Base-by-base conservation (phyloP, 2,888 invertebrate genomes). In the Drosophila sordidapex region DNA sequence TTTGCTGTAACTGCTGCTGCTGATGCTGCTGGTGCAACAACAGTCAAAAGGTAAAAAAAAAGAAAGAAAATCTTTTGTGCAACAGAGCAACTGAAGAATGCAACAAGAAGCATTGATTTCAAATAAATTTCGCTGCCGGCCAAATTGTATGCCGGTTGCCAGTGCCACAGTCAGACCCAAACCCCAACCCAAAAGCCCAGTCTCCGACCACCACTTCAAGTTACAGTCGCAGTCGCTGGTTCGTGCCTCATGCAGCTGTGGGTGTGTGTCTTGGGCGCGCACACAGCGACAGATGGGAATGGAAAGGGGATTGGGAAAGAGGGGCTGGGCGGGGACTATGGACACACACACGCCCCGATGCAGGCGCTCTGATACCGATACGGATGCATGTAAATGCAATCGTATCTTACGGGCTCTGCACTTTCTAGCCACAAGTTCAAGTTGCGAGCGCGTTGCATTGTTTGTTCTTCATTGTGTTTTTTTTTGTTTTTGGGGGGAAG, bases 81-180 rank as follows among this genome's bases (percentile, higher is more conserved):
- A 70, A 79, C 79, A 76, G 72, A 74, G 76, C 79, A 82, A 82
- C 89, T 87, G 80, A 90, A 89, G 90, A 90, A 87, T 90, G 89
- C 85, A 90, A 85, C 90, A 85, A 85, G 85, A 85, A 90, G 90
- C 87, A 89, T 89, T 90, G 90, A 90, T 90, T 90, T 89, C 86
- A 89, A 90, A 90, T 90, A 89, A 90, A 87, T 89, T 89, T 90
- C 79, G 90, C 90, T 89, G 90, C 73, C 86, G 90, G 90, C 85
- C 87, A 90, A 87, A 87, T 87, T 89, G 85, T 90, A 89, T 89
- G 87, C 87, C 90, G 84, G 84, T 73, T 85, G 90, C 90, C 64
- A 61, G n/a, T 43, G 56, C 53, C 52, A 57, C 69, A 60, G 49
- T 54, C 61, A 65, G 43, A 43, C 38, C 70, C 61, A 65, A 49